Conservation (phyloP, 2,888 invertebrate genomes). For the Dynastes hyllus region DNA sequence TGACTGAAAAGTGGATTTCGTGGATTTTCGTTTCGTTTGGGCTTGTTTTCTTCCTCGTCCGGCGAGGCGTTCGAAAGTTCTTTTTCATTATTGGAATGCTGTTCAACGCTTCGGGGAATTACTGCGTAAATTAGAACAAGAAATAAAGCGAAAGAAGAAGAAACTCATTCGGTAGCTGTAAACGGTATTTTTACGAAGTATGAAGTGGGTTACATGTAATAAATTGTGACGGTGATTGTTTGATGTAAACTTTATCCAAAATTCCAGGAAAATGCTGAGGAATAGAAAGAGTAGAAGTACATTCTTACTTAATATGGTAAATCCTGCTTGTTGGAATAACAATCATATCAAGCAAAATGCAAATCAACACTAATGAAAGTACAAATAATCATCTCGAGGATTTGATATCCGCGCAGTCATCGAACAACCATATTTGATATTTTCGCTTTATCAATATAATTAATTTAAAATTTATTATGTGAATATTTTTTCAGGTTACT, state of each 20-base stretch:
- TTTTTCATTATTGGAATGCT: slow-evolving; percentile 39
- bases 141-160: slow-evolving; percentile 5
- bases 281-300: not conserved
- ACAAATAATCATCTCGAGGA: too few species aligned
- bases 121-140: not conserved
- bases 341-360: too few species aligned
- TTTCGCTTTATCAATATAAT: too few species aligned
- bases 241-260: too few species aligned
- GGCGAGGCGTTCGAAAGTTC: slow-evolving; percentile 17
- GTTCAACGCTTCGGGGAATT: slow-evolving; percentile 37
- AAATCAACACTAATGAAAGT: too few species aligned
- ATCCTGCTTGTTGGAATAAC: too few species aligned
- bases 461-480: too few species aligned
- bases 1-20: slow-evolving; percentile 42
- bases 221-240: not conserved
- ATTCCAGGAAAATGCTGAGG: not conserved
- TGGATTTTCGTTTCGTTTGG: slow-evolving; percentile 30
- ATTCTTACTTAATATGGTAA: too few species aligned
- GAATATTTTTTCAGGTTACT: too few species aligned
- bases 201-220: not conserved
- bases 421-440: too few species aligned
- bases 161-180: slow-evolving; percentile 4
- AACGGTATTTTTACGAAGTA: slow-evolving; percentile 18
- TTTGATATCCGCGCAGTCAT: too few species aligned
- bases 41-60: slow-evolving; percentile 21